These are phyloP conservation scores for Phyllotis vaccarum DNA, from an alignment of 2,797 vertebrate genomes.

Conservation along the genomic window DNA sequence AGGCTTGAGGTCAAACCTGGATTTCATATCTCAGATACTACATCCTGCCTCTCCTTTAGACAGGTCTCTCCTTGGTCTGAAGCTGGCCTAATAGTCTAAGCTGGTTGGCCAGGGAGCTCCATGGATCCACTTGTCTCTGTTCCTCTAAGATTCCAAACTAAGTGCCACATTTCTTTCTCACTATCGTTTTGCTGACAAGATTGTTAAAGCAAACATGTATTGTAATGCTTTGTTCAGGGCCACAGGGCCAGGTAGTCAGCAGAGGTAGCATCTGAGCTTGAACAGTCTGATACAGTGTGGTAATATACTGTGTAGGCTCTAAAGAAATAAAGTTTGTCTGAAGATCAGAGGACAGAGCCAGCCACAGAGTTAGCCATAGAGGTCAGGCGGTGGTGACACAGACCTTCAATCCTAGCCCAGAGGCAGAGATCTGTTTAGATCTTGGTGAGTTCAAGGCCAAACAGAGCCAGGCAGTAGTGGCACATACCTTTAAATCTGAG, in stretches of 20 bases:
- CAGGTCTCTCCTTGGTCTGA: not conserved
- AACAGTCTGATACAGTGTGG: not conserved
- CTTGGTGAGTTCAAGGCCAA: too few relatives aligned
- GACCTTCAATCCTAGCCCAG: too few relatives aligned
- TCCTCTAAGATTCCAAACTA: not conserved
- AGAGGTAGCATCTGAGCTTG: not conserved
- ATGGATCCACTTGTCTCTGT: not conserved
- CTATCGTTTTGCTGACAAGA: constrained; percentile 1
- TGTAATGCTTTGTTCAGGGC: not conserved
- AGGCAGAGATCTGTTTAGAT: too few relatives aligned
- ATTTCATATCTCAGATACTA: not conserved
- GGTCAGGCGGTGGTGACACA: too few relatives aligned
- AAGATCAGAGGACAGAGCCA: too few relatives aligned
- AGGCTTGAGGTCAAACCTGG: not conserved
- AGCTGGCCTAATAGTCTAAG: not conserved
- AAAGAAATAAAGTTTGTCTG: too few relatives aligned
- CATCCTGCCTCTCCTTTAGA: not conserved
- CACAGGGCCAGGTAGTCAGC: not conserved
- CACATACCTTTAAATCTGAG: too few relatives aligned
- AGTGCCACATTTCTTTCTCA: not conserved
- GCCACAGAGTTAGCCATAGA: too few relatives aligned
- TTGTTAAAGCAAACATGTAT: constrained; percentile 34
- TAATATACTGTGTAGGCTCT: too few relatives aligned
- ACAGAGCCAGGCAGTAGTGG: too few relatives aligned
- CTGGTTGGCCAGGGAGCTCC: not conserved